A percentile compares a stretch with the other conserved stretches of the same genome.
Evolutionary conservation across 2,888 invertebrate species (phyloP).

Genomic region (Folsomia manolachei): DNA sequence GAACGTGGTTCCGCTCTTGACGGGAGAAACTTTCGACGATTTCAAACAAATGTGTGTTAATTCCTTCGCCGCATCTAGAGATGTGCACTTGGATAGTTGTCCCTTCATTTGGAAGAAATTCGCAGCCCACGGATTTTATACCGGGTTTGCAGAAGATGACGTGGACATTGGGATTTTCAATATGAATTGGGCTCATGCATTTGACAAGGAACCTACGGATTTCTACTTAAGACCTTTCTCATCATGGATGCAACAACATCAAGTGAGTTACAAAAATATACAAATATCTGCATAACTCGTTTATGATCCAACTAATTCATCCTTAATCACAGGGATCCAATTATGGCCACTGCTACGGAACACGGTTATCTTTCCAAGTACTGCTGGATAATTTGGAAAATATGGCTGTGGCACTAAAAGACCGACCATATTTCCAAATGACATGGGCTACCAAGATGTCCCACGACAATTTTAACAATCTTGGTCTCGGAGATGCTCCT

Average conservation of each 20-base stretch:
- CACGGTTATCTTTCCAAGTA: conserved; percentile 66
- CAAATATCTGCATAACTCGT: no score
- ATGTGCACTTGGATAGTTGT: conserved; percentile 67
- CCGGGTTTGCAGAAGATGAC: conserved; percentile 80
- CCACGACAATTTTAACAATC: conserved; percentile 79
- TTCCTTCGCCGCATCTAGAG: conserved; percentile 43
- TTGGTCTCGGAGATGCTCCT: conserved; percentile 68
- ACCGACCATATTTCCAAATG: conserved; percentile 69
- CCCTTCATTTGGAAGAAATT: conserved; percentile 81
- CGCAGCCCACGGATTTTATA: conserved; percentile 68
- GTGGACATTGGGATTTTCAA: conserved; percentile 76
- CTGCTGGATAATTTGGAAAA: conserved; percentile 69
- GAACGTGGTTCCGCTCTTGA: conserved; percentile 77
- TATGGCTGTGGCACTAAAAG: conserved; percentile 62
- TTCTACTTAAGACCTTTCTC: conserved; percentile 77
- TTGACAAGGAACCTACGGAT: conserved; percentile 74
- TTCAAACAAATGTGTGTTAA: conserved; percentile 65
- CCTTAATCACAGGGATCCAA: conserved; percentile 58
- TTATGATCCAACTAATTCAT: conserved; percentile 23
- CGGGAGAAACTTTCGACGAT: conserved; percentile 68
- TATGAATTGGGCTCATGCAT: conserved; percentile 71
- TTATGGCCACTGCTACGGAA: conserved; percentile 64
- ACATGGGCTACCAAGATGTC: conserved; percentile 81
- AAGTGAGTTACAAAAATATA: background rate
- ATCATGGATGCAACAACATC: conserved; percentile 60